Conservation (phyloP, 2,113 vertebrate genomes). For the Paracanthobrama guichenoti region DNA sequence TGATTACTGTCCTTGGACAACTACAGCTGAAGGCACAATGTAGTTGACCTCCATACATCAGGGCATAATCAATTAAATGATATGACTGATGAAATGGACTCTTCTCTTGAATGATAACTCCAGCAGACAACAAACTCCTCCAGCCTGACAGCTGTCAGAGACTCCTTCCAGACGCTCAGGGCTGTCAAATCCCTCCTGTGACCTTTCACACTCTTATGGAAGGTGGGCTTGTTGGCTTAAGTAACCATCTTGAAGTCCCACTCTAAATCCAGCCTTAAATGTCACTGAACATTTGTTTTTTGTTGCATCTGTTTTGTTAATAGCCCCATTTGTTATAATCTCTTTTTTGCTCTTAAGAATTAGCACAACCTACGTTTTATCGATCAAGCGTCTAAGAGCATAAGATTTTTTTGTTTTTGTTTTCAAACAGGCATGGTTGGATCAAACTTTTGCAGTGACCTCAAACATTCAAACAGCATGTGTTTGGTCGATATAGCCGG, state of each 20-base stretch:
- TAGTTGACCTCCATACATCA: conserved; percentile 48
- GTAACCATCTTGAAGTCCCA: not conserved
- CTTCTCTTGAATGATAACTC: conserved; percentile 48
- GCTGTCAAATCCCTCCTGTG: conserved; percentile 28
- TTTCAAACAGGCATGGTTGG: not conserved
- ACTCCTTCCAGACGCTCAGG: conserved; percentile 20
- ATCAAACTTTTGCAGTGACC: conserved; percentile 35
- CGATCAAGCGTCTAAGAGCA: not conserved
- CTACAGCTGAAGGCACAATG: conserved; percentile 38
- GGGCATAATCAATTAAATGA: conserved; percentile 52
- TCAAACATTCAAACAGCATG: conserved; percentile 43
- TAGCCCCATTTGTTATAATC: not conserved
- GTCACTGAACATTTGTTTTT: conserved; percentile 12
- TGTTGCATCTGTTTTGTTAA: not conserved
- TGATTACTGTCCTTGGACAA: conserved; percentile 44
- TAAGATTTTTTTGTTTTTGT: not conserved
- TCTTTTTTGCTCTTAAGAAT: not conserved
- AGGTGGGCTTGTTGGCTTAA: conserved; percentile 37
- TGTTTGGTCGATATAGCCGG: conserved; percentile 33
- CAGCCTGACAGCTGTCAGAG: conserved; percentile 41
- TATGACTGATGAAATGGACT: conserved; percentile 52
- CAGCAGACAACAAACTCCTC: conserved; percentile 14
- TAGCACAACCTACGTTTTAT: conserved; percentile 13
- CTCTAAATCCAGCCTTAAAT: not conserved
- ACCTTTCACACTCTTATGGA: conserved; percentile 45